Percentiles rank a stretch among this genome's conserved stretches.
These are phyloP conservation scores for Procavia capensis DNA, from an alignment of 2,113 vertebrate species.

Conservation along the genomic window DNA sequence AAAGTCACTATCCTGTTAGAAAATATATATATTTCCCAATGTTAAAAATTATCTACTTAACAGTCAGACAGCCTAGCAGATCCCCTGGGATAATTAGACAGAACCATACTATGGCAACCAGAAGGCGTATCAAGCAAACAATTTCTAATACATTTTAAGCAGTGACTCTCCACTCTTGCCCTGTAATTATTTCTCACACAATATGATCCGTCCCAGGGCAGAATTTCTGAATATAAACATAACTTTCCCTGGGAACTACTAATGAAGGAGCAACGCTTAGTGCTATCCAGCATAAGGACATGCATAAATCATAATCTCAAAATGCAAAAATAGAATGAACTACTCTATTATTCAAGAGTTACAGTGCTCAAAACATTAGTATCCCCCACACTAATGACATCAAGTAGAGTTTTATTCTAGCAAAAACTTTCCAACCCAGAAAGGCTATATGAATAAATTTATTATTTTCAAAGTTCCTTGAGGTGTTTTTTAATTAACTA, in stretches of 20 bases:
- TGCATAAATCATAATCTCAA: constrained; percentile 75
- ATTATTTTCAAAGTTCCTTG: constrained; percentile 59
- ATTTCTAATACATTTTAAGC: constrained; percentile 82
- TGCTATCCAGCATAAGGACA: constrained; percentile 68
- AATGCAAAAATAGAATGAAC: constrained; percentile 73
- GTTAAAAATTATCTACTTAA: constrained; percentile 73
- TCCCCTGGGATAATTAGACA: constrained; percentile 78
- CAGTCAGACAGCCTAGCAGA: constrained; percentile 64
- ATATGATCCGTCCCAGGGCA: constrained; percentile 59
- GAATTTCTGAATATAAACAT: constrained; percentile 64
- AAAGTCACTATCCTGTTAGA: constrained; percentile 43
- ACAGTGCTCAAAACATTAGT: constrained; percentile 54
- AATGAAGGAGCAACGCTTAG: constrained; percentile 74
- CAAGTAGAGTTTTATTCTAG: constrained; percentile 69
- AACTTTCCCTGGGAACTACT: constrained; percentile 74
- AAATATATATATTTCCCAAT: constrained; percentile 55
- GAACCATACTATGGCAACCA: constrained; percentile 61
- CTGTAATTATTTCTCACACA: constrained; percentile 74
- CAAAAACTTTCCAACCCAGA: constrained; percentile 72
- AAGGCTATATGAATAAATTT: constrained; percentile 72
- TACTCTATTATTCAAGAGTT: constrained; percentile 72
- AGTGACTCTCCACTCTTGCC: constrained; percentile 70
- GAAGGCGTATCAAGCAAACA: constrained; percentile 66
- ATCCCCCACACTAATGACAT: constrained; percentile 72
- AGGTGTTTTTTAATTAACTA: constrained; percentile 65